Conservation (phyloP, 2,888 invertebrate species). For the Himalopsyche tibetana region DNA sequence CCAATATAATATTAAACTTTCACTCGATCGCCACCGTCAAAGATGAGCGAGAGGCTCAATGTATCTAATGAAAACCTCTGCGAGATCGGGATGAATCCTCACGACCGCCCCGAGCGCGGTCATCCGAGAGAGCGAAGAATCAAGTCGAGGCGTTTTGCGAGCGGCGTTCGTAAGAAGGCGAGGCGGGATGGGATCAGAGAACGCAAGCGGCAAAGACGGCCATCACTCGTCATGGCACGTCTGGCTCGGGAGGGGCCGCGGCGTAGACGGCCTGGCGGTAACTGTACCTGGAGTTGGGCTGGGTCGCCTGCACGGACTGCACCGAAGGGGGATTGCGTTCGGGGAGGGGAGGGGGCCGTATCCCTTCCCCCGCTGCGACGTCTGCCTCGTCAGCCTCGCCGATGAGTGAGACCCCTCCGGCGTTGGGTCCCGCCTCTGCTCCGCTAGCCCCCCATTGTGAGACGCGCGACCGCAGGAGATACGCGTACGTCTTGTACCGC, state of each 20-base stretch:
- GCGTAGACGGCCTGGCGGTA: conserved; percentile 83
- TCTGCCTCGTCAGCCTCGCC: conserved; percentile 66
- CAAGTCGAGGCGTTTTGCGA: background rate
- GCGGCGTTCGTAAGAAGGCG: conserved; percentile 6
- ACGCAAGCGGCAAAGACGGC: conserved; percentile 90
- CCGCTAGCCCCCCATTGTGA: conserved; percentile 77
- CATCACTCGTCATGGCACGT: conserved; percentile 84
- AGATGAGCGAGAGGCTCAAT: no score
- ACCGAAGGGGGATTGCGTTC: conserved; percentile 72
- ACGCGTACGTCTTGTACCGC: conserved; percentile 89
- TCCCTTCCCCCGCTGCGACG: conserved; percentile 66
- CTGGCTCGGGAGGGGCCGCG: conserved; percentile 80
- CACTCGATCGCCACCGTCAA: no score
- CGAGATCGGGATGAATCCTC: no score
- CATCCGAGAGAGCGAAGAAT: conserved; percentile 1
- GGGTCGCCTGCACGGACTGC: conserved; percentile 66
- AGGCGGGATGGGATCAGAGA: conserved; percentile 74
- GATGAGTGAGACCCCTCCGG: conserved; percentile 69
- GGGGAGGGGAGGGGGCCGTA: conserved; percentile 79
- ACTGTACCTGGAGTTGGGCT: conserved; percentile 78
- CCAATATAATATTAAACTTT: no score
- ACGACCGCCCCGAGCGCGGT: no score
- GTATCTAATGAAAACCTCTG: no score
- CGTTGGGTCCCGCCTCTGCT: conserved; percentile 74
- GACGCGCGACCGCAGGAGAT: conserved; percentile 84